These are phyloP conservation scores for Teleogryllus occipitalis DNA, from an alignment of 1,140 invertebrate genomes.

Conservation along the genomic window DNA sequence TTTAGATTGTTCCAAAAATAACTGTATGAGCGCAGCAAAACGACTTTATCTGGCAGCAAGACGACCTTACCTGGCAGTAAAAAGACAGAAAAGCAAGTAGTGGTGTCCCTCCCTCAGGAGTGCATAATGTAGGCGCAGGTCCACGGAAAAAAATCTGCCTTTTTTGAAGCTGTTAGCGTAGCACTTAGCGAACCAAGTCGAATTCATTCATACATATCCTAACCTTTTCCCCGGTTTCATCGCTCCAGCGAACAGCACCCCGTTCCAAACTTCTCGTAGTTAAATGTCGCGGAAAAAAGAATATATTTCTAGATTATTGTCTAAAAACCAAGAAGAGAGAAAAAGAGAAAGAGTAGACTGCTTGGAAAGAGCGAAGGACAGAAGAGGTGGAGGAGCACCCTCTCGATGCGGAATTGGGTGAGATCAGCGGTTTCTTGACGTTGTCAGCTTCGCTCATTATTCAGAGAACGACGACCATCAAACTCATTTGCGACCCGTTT, in stretches of 20 bases:
- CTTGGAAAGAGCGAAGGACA: neutral
- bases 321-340: neutral
- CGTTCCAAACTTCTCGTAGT: neutral
- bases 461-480: neutral
- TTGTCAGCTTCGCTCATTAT: neutral
- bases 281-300: neutral
- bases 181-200: neutral
- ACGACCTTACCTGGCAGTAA: no score
- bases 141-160: neutral
- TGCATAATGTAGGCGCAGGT: neutral
- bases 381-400: neutral
- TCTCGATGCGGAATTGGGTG: neutral
- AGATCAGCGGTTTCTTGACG: neutral
- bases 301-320: slow-evolving; percentile 2
- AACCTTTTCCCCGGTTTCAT: neutral
- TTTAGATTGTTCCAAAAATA: no score
- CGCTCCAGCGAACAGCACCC: neutral
- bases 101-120: neutral
- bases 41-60: no score
- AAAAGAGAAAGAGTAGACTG: neutral
- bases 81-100: neutral
- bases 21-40: no score
- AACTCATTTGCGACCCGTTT: neutral
- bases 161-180: neutral
- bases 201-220: neutral